Percentiles rank a stretch among this genome's conserved stretches.
These are phyloP conservation scores for Gastrophryne carolinensis DNA, from an alignment of 2,797 vertebrate species.

Conservation along the genomic window DNA sequence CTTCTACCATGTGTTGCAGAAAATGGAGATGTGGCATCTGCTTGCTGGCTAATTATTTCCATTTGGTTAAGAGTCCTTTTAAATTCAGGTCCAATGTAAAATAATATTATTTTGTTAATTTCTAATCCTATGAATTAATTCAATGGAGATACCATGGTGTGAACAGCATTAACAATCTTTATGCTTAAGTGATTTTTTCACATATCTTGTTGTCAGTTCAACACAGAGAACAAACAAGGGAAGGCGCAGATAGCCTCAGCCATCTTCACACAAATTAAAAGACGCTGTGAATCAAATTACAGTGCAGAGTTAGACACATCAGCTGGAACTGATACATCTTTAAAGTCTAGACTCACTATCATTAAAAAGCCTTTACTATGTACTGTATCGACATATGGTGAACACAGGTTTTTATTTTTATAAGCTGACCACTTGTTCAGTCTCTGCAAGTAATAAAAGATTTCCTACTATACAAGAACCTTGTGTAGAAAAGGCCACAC, in stretches of 20 bases:
- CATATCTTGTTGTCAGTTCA: slow-evolving; percentile 24
- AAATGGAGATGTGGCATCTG: no score
- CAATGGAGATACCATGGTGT: background rate
- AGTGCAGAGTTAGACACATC: slow-evolving; percentile 28
- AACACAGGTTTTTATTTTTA: no score
- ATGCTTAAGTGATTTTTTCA: slow-evolving; percentile 42
- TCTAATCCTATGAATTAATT: slow-evolving; percentile 13
- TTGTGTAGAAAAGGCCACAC: no score
- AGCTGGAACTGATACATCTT: background rate
- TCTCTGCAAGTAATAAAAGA: no score
- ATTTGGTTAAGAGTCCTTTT: no score
- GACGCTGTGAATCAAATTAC: slow-evolving; percentile 26
- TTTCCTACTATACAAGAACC: no score
- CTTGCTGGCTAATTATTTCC: no score
- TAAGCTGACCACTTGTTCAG: no score
- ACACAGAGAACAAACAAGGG: slow-evolving; percentile 14
- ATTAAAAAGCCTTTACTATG: slow-evolving; percentile 6
- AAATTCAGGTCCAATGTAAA: background rate
- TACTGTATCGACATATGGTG: no score
- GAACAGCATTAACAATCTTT: slow-evolving; percentile 25
- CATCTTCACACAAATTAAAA: slow-evolving; percentile 41
- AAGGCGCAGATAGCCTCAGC: slow-evolving; percentile 37
- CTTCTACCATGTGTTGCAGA: no score
- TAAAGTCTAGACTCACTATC: background rate
- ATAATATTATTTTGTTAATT: slow-evolving; percentile 2